Base-by-base conservation (phyloP, 2,888 invertebrate species). In the Leptinotarsa rubiginosa region DNA sequence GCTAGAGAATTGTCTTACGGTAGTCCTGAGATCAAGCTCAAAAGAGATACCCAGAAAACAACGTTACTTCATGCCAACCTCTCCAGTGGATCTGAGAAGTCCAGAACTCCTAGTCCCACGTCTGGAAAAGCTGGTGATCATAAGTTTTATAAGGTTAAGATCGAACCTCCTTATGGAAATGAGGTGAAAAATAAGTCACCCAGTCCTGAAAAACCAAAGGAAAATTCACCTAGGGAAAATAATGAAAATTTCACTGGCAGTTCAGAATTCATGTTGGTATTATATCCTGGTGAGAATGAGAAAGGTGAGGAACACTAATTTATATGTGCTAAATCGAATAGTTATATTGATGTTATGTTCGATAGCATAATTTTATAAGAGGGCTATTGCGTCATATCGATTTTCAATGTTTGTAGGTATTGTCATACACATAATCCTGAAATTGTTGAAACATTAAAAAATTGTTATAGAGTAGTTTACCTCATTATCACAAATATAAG, bases 251-350 rank as follows among this genome's bases (percentile, higher is more conserved):
- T 89, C 64, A 91, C 91, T 69, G 93, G 92, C 56, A 94, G 94
- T 87, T 93, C 93, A 69, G 96, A 96, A 87, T 94, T 95, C 84
- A 94, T 96, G 93, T 89, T 95, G 78, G 93, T 95, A 69, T 89
- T 96, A 25, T 86, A 87, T 79, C 86, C 87, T 68, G 86, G 86
- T 77, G 85, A 83, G 78, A 82, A 83, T 74, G 81, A 84, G 72
- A 82, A 83, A 85, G 86, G 87, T 87, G 81, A 78, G 79, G 65
- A 22, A 68, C 25, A n/a, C 4, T 22, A n/a, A 41, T 50, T 41
- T 10, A 41, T 41, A 41, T 41, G 10, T 41, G 41, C 41, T 41
- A 10, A 41, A 41, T 41, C 10, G 1, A 41, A 41, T 10, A 41
- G 41, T 41, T 12, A 41, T 12, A 41, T 41, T 41, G 2, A 41